Evolutionary conservation across 1,140 invertebrate species (phyloP), one percentile per base, ranked within the genome.

Genomic region (Lepidurus arcticus): DNA sequence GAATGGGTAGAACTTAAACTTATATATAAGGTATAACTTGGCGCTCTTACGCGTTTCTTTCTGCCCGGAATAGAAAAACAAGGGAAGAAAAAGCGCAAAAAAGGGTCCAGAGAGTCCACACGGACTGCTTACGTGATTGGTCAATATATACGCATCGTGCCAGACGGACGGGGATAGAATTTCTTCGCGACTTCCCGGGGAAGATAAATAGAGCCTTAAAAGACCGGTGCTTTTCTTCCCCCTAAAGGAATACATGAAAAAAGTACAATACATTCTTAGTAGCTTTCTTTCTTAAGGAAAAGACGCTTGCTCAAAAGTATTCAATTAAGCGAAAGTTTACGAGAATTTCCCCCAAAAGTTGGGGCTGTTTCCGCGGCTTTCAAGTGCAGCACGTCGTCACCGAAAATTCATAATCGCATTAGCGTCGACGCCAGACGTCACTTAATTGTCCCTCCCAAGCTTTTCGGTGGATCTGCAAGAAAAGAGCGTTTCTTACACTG

Each of bases 341-440:
- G 53, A 65, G 16, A 65, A 16, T n/a, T 0, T 13, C 9, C 3
- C 21, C 53, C 16, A 7, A 21, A 65, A 65, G 53, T 65, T 65
- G 16, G 16, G 0, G 53, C 53, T 65, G 53, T 65, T n/a, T 65
- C 53, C 53, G 53, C 53, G 13, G 53, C 53, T 65, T 65, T 65
- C 53, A 65, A 65, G 53, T 65, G 53, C 53, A 65, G 53, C 53
- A 21, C n/a, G 53, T 65, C 53, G 53, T 65, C 53, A 65, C 16
- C 53, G 53, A 65, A 65, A 34, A 65, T 65, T 65, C 53, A 21
- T 65, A 65, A 65, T 65, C 53, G 53, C 53, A 65, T 65, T 65
- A 65, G 16, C 21, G 53, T 65, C 53, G 53, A 65, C 53, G 21
- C 53, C 53, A 65, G 53, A 65, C 53, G 53, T 65, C 53, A 65